Conservation (phyloP, 1,140 invertebrate species). For the Drosophila tsacasi region DNA sequence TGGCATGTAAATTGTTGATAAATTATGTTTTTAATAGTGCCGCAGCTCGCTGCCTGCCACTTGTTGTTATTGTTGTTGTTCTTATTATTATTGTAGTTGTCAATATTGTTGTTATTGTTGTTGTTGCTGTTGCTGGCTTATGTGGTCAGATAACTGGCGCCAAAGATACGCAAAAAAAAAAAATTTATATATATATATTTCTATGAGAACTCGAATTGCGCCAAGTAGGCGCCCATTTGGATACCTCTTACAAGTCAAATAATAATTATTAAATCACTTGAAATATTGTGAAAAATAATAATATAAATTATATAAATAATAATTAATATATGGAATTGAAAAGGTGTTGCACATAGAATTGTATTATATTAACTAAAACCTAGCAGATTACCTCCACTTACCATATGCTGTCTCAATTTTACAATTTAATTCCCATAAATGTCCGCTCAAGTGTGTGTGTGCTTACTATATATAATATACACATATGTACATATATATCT, state of each 20-base stretch:
- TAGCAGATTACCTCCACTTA: not conserved
- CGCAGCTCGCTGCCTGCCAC: constrained; percentile 1
- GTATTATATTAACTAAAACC: not conserved
- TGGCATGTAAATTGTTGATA: constrained; percentile 78
- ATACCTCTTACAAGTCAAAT: constrained; percentile 3
- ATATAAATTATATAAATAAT: not conserved
- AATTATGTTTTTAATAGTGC: constrained; percentile 70
- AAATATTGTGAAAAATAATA: not conserved
- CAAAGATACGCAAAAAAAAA: constrained; percentile 47
- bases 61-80: constrained; percentile 17
- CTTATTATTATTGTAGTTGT: constrained; percentile 32
- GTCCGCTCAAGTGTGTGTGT: constrained; percentile 6
- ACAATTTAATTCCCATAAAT: constrained; percentile 30
- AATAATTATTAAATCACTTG: not conserved
- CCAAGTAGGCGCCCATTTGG: not conserved
- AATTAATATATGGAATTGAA: not conserved
- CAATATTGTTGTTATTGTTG: constrained; percentile 11
- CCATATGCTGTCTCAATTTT: constrained; percentile 23
- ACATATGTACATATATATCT: constrained; percentile 18
- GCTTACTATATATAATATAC: constrained; percentile 3
- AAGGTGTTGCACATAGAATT: too few species aligned
- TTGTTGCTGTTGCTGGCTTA: constrained; percentile 26
- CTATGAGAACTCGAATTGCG: not conserved
- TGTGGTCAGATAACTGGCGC: constrained; percentile 50
- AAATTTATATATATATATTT: not conserved